phyloP scores from a whole-genome alignment of 2,888 invertebrate genomes.

The Gandaritis pyraliata region DNA sequence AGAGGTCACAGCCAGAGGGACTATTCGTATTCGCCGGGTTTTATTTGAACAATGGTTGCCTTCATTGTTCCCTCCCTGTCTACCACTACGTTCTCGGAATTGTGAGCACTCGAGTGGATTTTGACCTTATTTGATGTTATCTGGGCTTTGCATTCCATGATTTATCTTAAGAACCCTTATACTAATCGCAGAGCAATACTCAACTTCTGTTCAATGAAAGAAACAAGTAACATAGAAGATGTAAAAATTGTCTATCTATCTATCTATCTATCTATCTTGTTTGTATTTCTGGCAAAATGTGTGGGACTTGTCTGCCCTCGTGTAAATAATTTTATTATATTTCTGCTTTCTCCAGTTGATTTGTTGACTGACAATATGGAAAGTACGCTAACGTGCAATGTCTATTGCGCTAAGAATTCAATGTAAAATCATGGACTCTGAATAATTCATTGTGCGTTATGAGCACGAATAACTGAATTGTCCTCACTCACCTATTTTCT shows the following conservation, averaged over 20 bases:
- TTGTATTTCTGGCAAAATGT: constrained; percentile 40
- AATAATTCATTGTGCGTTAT: constrained; percentile 72
- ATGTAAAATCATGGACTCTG: constrained; percentile 57
- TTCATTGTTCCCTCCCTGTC: constrained; percentile 46
- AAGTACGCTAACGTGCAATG: constrained; percentile 52
- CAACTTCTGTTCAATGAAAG: background rate
- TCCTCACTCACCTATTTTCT: constrained; percentile 65
- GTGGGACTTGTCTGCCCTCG: constrained; percentile 28
- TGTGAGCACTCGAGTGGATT: constrained; percentile 26
- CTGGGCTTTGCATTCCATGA: constrained; percentile 30
- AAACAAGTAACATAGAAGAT: background rate
- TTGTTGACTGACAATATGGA: constrained; percentile 58
- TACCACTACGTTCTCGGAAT: constrained; percentile 42
- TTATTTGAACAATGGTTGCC: constrained; percentile 53
- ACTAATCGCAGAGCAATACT: background rate
- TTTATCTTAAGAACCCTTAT: constrained; percentile 24
- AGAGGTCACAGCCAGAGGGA: constrained; percentile 44
- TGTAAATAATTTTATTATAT: constrained; percentile 24
- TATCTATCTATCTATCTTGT: constrained; percentile 23
- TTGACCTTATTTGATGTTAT: constrained; percentile 39
- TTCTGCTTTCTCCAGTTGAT: constrained; percentile 26
- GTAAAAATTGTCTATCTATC: background rate
- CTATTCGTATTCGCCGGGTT: constrained; percentile 39
- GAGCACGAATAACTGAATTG: constrained; percentile 54
- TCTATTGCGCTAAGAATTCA: constrained; percentile 55